Percentiles rank a stretch among this genome's conserved stretches.
phyloP scores from a whole-genome alignment of 2,888 invertebrate species.

The Diploptera punctata region DNA sequence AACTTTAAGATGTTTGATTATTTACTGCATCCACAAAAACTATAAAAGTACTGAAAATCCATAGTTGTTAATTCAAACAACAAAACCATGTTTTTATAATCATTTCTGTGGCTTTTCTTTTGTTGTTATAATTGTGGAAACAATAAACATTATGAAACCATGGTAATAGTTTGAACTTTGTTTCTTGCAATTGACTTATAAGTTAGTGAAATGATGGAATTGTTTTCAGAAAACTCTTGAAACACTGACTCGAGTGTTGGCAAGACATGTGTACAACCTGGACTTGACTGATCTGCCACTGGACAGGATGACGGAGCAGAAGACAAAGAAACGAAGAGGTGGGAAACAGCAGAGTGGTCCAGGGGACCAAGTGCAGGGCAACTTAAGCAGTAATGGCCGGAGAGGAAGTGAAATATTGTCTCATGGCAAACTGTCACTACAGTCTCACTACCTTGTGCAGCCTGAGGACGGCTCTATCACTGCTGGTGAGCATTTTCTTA shows the following conservation, averaged over 20 bases:
- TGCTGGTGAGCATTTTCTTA: not conserved
- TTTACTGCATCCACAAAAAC: too few relatives aligned
- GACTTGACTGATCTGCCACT: conserved; percentile 88
- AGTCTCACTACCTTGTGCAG: conserved; percentile 22
- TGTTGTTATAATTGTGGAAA: too few relatives aligned
- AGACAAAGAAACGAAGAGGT: conserved; percentile 68
- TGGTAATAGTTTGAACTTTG: too few relatives aligned
- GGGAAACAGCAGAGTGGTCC: conserved; percentile 33
- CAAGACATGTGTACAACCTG: conserved; percentile 92
- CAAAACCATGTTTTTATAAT: too few relatives aligned
- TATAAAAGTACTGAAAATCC: too few relatives aligned
- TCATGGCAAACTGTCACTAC: conserved; percentile 4
- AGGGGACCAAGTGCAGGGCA: conserved; percentile 26
- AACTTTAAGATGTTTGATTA: too few relatives aligned
- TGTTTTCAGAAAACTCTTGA: conserved; percentile 87
- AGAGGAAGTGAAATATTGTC: conserved; percentile 21
- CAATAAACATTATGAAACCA: too few relatives aligned
- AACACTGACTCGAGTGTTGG: conserved; percentile 92
- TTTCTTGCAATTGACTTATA: too few relatives aligned
- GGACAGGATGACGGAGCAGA: conserved; percentile 79
- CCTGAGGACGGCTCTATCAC: conserved; percentile 31
- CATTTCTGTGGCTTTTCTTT: too few relatives aligned
- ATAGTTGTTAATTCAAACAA: too few relatives aligned
- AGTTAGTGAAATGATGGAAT: conserved; percentile 9
- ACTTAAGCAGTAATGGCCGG: conserved; percentile 18